phyloP scores from a whole-genome alignment of 2,888 invertebrate species.

The Empis livida region DNA sequence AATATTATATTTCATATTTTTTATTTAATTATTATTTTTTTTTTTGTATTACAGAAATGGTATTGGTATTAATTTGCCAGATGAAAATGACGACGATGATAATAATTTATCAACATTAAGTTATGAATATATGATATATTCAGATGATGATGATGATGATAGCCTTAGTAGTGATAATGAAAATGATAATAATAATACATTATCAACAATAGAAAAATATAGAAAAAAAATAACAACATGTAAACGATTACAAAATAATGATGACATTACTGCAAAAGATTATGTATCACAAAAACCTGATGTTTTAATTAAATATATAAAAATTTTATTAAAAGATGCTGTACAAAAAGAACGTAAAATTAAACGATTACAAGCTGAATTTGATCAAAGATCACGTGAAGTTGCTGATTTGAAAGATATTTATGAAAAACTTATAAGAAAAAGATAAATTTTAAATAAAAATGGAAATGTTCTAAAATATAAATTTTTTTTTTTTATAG shows the following conservation, averaged over 20 bases:
- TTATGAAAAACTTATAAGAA: background rate
- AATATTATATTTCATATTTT: no score
- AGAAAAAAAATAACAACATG: background rate
- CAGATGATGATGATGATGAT: background rate
- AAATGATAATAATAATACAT: background rate
- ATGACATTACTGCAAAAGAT: background rate
- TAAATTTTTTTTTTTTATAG: no score
- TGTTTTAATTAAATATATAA: background rate
- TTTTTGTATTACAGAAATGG: no score
- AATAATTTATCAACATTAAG: background rate
- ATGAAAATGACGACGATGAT: no score
- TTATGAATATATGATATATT: background rate
- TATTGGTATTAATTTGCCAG: no score
- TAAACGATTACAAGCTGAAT: background rate
- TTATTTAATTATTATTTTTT: no score
- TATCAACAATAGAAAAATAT: background rate
- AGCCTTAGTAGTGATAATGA: background rate
- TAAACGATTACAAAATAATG: background rate
- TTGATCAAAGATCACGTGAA: background rate
- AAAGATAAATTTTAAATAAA: background rate
- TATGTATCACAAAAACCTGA: background rate
- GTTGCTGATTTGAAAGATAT: background rate
- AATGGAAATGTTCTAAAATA: no score
- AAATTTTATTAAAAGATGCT: constrained; percentile 1
- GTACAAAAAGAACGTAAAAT: background rate